phyloP scores from a whole-genome alignment of 2,113 vertebrate species.

The Loxodonta africana region DNA sequence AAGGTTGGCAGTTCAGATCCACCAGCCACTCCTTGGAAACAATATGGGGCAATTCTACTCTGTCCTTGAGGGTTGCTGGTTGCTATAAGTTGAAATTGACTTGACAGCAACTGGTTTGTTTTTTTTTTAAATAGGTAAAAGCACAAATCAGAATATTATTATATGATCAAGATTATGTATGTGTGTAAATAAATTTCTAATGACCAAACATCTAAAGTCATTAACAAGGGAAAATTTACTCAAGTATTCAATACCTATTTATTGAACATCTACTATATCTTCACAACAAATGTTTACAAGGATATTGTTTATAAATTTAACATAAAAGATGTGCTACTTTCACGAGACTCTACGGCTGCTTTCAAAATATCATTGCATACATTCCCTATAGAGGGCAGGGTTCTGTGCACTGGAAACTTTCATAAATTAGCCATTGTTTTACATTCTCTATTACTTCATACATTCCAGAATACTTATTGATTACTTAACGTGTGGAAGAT shows the following conservation, averaged over 20 bases:
- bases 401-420: background rate
- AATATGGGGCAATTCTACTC: too few relatives aligned
- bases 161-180: background rate
- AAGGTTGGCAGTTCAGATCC: too few relatives aligned
- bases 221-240: background rate
- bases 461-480: background rate
- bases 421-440: background rate
- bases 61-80: too few relatives aligned
- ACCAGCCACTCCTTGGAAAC: too few relatives aligned
- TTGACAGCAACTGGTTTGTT: too few relatives aligned
- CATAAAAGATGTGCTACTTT: background rate
- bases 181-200: background rate
- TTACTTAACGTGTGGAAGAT: background rate
- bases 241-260: background rate
- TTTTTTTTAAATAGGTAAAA: background rate
- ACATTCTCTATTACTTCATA: background rate
- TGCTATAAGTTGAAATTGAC: too few relatives aligned
- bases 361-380: background rate
- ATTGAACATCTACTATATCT: background rate
- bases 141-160: background rate
- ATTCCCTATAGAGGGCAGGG: background rate
- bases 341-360: background rate
- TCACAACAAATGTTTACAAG: background rate
- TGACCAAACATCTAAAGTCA: slow-evolving; percentile 21
- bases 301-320: background rate